Percentiles rank a stretch among this genome's conserved stretches.
Conservation (phyloP, 2,888 invertebrate genomes). For the Agrotis exclamationis region DNA sequence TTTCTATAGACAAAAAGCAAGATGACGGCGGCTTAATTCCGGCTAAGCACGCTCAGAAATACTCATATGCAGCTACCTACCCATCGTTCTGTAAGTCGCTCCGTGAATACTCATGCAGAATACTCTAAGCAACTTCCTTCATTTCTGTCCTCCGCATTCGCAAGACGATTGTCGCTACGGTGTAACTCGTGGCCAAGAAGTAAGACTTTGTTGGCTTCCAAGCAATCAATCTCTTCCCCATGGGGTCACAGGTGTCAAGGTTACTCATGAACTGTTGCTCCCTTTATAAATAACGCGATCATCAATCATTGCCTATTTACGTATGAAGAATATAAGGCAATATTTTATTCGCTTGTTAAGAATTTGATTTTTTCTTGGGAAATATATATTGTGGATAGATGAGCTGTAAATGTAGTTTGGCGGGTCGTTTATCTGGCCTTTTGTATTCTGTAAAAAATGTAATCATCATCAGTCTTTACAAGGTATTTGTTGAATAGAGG, state of each 20-base stretch:
- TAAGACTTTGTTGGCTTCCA: conserved; percentile 59
- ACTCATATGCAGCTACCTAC: neutral
- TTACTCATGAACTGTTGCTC: conserved; percentile 68
- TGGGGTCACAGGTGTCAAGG: conserved; percentile 80
- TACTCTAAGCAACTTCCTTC: neutral
- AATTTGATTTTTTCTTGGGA: conserved; percentile 31
- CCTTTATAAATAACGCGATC: conserved; percentile 46
- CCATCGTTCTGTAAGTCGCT: neutral
- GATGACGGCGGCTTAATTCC: neutral
- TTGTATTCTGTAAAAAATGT: neutral
- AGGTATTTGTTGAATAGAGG: neutral
- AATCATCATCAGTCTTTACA: neutral
- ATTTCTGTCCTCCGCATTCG: neutral
- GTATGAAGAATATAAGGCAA: conserved; percentile 38
- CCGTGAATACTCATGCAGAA: neutral
- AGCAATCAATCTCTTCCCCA: conserved; percentile 75
- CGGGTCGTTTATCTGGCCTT: conserved; percentile 9
- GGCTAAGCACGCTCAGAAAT: neutral
- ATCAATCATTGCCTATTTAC: conserved; percentile 63
- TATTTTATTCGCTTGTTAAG: conserved; percentile 29
- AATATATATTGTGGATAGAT: conserved; percentile 1
- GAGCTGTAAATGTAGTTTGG: conserved; percentile 16
- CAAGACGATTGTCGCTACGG: neutral
- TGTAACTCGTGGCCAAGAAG: neutral
- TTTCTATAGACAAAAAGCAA: neutral